phyloP scores from a whole-genome alignment of 2,113 vertebrate species.

The Phaetusa simplex region DNA sequence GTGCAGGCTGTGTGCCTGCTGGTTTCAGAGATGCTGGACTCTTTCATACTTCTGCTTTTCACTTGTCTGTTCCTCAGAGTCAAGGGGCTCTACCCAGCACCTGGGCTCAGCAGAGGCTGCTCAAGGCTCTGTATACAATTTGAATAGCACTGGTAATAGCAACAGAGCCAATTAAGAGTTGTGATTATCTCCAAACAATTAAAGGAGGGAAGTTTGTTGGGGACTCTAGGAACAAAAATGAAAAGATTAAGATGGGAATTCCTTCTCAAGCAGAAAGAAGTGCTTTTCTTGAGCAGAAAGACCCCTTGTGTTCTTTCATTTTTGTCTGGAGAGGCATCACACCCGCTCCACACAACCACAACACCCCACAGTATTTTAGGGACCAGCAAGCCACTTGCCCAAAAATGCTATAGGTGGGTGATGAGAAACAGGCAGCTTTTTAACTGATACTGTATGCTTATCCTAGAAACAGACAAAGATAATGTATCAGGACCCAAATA shows the following conservation, averaged over 20 bases:
- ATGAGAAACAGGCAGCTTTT: background rate
- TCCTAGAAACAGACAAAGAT: background rate
- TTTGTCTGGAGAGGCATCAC: background rate
- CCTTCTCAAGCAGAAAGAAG: background rate
- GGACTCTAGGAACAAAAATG: background rate
- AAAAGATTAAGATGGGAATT: background rate
- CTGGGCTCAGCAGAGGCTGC: background rate
- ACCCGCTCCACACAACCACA: background rate
- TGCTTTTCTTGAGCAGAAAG: too few relatives aligned
- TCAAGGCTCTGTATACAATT: fast-evolving
- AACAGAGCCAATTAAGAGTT: background rate
- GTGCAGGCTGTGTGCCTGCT: background rate
- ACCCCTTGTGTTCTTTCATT: background rate
- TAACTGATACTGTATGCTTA: fast-evolving
- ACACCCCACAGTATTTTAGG: background rate
- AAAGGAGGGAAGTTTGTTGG: background rate
- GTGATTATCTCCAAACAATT: background rate
- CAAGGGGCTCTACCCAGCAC: background rate
- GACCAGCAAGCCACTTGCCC: background rate
- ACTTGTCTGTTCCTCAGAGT: background rate
- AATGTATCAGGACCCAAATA: background rate
- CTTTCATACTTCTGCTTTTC: background rate
- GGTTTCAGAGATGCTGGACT: background rate
- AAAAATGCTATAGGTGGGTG: background rate
- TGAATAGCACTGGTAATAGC: background rate